Conservation (phyloP, 2,888 invertebrate genomes). For the Miltochrista miniata region DNA sequence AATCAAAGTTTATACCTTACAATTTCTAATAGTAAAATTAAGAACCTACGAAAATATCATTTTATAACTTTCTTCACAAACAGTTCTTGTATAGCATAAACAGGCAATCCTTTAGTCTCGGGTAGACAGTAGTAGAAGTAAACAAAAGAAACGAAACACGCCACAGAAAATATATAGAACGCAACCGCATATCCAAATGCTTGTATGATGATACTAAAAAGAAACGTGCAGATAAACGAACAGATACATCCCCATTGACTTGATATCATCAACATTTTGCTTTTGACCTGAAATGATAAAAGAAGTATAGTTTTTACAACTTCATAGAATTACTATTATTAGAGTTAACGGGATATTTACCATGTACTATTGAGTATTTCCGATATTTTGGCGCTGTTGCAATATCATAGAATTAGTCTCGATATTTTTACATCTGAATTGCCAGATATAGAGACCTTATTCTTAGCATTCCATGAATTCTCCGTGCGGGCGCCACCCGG, state of each 20-base stretch:
- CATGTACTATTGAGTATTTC: too few species aligned
- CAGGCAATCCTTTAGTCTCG: constrained; percentile 56
- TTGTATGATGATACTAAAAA: background rate
- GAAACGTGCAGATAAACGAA: background rate
- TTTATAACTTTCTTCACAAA: constrained; percentile 30
- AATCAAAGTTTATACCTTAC: too few species aligned
- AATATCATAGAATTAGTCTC: too few species aligned
- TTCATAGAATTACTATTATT: too few species aligned
- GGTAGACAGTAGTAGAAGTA: constrained; percentile 48
- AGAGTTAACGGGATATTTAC: too few species aligned
- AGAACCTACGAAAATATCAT: background rate
- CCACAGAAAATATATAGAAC: background rate
- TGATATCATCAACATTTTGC: background rate
- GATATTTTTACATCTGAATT: too few species aligned
- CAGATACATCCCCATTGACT: background rate
- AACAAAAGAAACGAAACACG: constrained; percentile 11
- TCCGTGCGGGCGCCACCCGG: too few species aligned
- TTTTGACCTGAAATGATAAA: background rate
- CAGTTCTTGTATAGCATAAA: constrained; percentile 51
- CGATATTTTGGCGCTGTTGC: too few species aligned
- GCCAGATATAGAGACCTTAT: too few species aligned
- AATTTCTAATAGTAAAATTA: too few species aligned
- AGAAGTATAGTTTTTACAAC: background rate
- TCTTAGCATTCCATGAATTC: too few species aligned
- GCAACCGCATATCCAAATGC: background rate